Conservation (phyloP, 2,113 vertebrate species). For the Platichthys stellatus region DNA sequence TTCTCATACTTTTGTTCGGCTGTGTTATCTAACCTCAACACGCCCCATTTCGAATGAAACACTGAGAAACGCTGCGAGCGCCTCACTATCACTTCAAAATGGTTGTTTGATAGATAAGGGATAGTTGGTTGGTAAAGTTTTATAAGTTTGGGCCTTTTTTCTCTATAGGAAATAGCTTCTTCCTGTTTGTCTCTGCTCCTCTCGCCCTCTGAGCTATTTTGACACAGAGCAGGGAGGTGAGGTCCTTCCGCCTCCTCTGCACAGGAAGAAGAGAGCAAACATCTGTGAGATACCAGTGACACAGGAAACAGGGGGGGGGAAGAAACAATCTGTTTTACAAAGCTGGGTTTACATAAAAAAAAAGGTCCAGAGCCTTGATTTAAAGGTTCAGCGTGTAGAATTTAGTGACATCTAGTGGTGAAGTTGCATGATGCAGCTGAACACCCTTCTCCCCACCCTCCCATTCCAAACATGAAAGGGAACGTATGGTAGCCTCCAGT, state of each 20-base stretch:
- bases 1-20: constrained; percentile 36
- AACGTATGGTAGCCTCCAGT: too few species aligned
- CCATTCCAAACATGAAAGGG: too few species aligned
- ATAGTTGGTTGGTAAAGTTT: background rate
- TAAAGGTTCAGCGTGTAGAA: too few species aligned
- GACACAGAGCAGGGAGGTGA: background rate
- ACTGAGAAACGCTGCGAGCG: background rate
- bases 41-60: constrained; percentile 23
- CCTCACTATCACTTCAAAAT: background rate
- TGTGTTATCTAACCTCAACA: constrained; percentile 46
- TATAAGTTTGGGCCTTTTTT: too few species aligned
- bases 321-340: background rate
- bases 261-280: background rate
- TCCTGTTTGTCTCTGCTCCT: background rate
- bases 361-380: too few species aligned
- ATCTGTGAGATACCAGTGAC: constrained; percentile 5
- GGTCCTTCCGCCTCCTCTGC: background rate
- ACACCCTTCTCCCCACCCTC: too few species aligned
- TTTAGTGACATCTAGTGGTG: too few species aligned
- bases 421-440: too few species aligned
- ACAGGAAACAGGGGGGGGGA: constrained; percentile 54
- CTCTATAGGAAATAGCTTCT: background rate
- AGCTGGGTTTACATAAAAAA: too few species aligned
- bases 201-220: background rate
- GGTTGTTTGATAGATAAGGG: too few species aligned